Percentiles rank a stretch among this genome's conserved stretches.
These are phyloP conservation scores for Paragorgia papillata DNA, from an alignment of 92 coral and sea anemone genomes.

Conservation along the genomic window DNA sequence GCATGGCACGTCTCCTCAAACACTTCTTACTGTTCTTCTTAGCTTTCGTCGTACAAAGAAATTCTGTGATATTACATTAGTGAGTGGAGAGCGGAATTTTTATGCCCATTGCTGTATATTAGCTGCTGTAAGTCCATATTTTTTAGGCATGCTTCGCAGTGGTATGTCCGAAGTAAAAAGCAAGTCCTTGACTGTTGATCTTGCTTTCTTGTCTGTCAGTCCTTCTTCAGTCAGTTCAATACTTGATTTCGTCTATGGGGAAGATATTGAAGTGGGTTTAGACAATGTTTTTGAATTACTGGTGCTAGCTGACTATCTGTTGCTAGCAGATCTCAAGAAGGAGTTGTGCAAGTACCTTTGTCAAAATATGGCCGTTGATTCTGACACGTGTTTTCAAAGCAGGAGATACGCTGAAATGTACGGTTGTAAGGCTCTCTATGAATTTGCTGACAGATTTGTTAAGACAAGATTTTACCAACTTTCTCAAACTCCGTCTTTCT, in stretches of 20 bases:
- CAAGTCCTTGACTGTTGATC: not conserved
- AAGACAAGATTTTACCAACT: constrained; percentile 31
- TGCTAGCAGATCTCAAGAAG: constrained; percentile 17
- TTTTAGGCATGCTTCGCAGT: constrained; percentile 28
- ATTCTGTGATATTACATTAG: constrained; percentile 31
- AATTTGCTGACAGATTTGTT: not conserved
- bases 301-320: constrained; percentile 19
- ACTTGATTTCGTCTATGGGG: constrained; percentile 30
- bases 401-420: constrained; percentile 18
- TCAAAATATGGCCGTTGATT: not conserved
- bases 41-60: constrained; percentile 25
- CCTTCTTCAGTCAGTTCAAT: not conserved
- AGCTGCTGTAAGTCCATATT: constrained; percentile 38
- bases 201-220: constrained; percentile 32
- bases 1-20: constrained; percentile 6
- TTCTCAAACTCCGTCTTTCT: constrained; percentile 8
- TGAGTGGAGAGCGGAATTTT: constrained; percentile 22
- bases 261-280: not conserved
- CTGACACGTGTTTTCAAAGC: constrained; percentile 1
- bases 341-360: not conserved
- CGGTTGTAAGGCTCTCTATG: constrained; percentile 29
- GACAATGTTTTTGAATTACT: constrained; percentile 41
- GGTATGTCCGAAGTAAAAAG: constrained; percentile 30
- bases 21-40: constrained; percentile 1
- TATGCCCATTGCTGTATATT: constrained; percentile 38